A percentile compares a stretch with the other conserved stretches of the same genome.
phyloP scores from a whole-genome alignment of 1,140 invertebrate genomes.

The Maconellicoccus hirsutus region DNA sequence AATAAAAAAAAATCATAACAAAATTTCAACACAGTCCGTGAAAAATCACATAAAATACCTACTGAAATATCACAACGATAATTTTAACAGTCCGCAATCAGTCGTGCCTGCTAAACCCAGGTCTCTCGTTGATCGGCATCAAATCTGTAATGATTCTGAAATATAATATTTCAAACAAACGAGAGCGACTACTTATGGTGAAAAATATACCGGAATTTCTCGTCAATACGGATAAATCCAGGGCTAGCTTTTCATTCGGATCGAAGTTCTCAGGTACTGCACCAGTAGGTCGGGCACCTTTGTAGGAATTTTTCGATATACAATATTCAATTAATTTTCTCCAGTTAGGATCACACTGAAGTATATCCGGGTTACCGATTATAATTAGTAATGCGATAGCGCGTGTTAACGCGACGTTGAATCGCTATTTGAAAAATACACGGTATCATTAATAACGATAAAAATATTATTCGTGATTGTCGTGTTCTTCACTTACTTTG shows the following conservation, averaged over 20 bases:
- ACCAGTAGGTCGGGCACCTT: not conserved
- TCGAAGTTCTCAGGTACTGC: not conserved
- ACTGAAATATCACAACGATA: too few species aligned
- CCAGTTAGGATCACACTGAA: slow-evolving; percentile 52
- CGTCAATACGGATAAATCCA: not conserved
- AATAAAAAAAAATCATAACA: too few species aligned
- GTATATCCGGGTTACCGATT: slow-evolving; percentile 61
- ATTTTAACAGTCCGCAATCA: too few species aligned
- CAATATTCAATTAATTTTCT: not conserved
- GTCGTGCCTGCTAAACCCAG: too few species aligned
- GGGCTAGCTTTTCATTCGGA: not conserved
- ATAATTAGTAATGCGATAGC: slow-evolving; percentile 66
- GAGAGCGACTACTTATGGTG: too few species aligned
- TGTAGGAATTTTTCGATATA: not conserved
- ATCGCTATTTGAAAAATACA: slow-evolving; percentile 40
- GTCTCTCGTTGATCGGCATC: too few species aligned
- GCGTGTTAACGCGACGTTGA: slow-evolving; percentile 74
- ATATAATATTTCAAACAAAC: too few species aligned
- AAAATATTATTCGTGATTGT: too few species aligned
- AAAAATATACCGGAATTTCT: not conserved
- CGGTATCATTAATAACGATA: too few species aligned
- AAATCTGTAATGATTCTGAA: too few species aligned
- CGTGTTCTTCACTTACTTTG: not conserved
- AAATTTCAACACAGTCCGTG: too few species aligned
- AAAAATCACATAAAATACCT: too few species aligned